Conservation (phyloP, 2,888 invertebrate species). For the Bombyx huttoni region DNA sequence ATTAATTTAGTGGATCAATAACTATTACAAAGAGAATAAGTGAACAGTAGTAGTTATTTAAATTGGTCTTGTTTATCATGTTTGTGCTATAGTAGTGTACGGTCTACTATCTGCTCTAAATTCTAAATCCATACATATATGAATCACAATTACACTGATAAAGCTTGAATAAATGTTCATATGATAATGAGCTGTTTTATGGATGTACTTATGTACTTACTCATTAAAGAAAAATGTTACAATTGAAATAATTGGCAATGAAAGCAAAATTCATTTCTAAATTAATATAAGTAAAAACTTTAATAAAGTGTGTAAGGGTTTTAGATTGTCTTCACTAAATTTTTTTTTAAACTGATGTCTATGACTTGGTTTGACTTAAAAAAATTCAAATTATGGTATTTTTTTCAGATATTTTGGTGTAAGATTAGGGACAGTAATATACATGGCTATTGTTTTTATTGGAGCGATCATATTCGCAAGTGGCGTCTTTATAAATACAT, state of each 20-base stretch:
- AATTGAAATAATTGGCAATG: background rate
- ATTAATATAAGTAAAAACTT: too few relatives aligned
- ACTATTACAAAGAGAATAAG: background rate
- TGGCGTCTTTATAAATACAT: slow-evolving; percentile 83
- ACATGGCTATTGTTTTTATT: slow-evolving; percentile 86
- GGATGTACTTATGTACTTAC: background rate
- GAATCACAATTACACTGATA: background rate
- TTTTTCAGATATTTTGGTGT: slow-evolving; percentile 90
- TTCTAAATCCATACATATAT: background rate
- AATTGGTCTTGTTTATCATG: background rate
- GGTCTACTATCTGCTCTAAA: background rate
- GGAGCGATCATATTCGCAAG: slow-evolving; percentile 92
- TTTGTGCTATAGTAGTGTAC: background rate
- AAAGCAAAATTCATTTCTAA: too few relatives aligned
- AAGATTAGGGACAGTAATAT: slow-evolving; percentile 91
- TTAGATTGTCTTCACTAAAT: too few relatives aligned
- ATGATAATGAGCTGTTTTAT: too few relatives aligned
- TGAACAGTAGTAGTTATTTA: background rate
- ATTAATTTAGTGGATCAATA: background rate
- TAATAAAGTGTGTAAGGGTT: too few relatives aligned
- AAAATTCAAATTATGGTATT: background rate
- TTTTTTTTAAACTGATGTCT: too few relatives aligned
- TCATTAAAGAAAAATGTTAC: background rate
- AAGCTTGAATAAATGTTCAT: background rate
- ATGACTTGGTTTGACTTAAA: too few relatives aligned